Conservation (phyloP, 53 echinoderm and acorn worm genomes). For the Temnopleurus reevesii region DNA sequence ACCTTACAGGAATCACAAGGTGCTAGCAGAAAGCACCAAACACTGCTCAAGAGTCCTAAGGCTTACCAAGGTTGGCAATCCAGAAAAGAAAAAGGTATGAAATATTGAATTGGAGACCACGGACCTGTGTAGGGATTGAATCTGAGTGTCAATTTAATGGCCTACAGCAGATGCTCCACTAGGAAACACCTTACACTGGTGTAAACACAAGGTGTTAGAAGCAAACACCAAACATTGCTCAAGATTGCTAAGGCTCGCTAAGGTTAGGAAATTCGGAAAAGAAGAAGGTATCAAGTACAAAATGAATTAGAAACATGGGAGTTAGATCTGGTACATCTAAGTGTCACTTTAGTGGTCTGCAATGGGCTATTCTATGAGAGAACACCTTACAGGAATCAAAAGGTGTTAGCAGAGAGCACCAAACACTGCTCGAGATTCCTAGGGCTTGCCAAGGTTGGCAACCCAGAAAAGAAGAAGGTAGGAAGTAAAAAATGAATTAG, state of each 20-base stretch:
- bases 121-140: too few species aligned
- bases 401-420: slow-evolving; percentile 70
- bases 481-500: too few species aligned
- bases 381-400: slow-evolving; percentile 86
- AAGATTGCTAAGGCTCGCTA: slow-evolving; percentile 79
- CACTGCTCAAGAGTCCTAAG: slow-evolving; percentile 87
- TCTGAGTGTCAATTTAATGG: slow-evolving; percentile 96
- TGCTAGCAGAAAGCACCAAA: slow-evolving; percentile 75
- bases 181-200: slow-evolving; percentile 89
- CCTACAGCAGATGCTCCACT: slow-evolving; percentile 73
- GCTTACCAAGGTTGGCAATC: slow-evolving; percentile 86
- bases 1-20: slow-evolving; percentile 94
- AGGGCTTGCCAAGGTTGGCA: slow-evolving; percentile 81
- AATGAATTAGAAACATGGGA: too few species aligned
- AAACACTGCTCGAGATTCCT: slow-evolving; percentile 82
- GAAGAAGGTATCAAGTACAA: slow-evolving; percentile 89
- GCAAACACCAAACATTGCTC: slow-evolving; percentile 77
- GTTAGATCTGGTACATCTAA: too few species aligned
- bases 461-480: slow-evolving; percentile 82
- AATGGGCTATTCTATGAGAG: slow-evolving; percentile 81
- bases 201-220: slow-evolving; percentile 83
- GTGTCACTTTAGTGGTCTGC: slow-evolving; percentile 81
- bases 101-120: too few species aligned
- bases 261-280: slow-evolving; percentile 80
- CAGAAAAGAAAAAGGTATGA: slow-evolving; percentile 91